Conservation (phyloP, 2,888 invertebrate genomes). For the Brachyptera risi region DNA sequence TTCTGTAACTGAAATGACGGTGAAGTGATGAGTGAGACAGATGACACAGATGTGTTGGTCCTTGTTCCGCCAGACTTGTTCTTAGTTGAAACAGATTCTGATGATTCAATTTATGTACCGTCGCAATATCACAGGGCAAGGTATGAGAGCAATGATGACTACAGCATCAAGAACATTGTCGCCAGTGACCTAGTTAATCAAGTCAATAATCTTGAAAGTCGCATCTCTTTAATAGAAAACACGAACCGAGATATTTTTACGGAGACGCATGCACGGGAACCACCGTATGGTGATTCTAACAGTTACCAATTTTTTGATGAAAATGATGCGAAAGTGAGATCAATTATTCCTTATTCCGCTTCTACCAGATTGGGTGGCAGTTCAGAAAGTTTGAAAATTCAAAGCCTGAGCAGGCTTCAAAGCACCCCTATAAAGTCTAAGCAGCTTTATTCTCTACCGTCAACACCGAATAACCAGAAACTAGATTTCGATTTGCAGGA, state of each 20-base stretch:
- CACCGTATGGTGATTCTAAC: too few relatives aligned
- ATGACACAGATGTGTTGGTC: slow-evolving; percentile 78
- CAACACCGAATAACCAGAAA: slow-evolving; percentile 38
- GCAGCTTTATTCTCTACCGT: slow-evolving; percentile 40
- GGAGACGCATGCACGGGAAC: too few relatives aligned
- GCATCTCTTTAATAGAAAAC: slow-evolving; percentile 50
- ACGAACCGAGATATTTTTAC: too few relatives aligned
- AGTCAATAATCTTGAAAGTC: slow-evolving; percentile 54
- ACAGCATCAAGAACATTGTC: slow-evolving; percentile 41
- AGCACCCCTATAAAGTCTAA: slow-evolving; percentile 39
- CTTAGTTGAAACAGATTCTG: slow-evolving; percentile 48
- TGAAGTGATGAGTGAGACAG: slow-evolving; percentile 62
- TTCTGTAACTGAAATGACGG: slow-evolving; percentile 1
- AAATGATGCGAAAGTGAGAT: too few relatives aligned
- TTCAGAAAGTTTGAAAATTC: slow-evolving; percentile 5
- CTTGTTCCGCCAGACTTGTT: slow-evolving; percentile 76
- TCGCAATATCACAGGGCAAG: slow-evolving; percentile 25
- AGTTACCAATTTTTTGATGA: too few relatives aligned
- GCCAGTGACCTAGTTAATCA: slow-evolving; percentile 61
- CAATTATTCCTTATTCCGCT: too few relatives aligned
- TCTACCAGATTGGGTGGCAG: too few relatives aligned
- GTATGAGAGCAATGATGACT: slow-evolving; percentile 10
- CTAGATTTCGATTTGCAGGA: too few relatives aligned
- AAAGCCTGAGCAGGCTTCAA: slow-evolving; percentile 28
- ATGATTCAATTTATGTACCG: slow-evolving; percentile 50